Percentiles rank a stretch among this genome's conserved stretches.
phyloP scores from a whole-genome alignment of 2,797 vertebrate species.

The Acestrorhynchus altus region DNA sequence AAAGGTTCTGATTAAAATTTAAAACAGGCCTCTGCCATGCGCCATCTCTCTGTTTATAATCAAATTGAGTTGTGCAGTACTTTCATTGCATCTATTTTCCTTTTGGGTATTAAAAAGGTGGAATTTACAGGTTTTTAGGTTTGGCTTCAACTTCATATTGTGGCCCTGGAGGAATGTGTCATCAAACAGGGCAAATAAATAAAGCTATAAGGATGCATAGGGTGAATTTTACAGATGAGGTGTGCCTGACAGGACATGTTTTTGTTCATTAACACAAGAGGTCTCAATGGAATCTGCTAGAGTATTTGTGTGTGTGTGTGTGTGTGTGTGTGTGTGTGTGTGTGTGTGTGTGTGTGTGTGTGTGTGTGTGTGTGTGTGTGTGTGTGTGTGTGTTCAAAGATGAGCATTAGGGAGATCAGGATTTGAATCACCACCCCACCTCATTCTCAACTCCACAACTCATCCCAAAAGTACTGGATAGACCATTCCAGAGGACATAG shows the following conservation, averaged over 20 bases:
- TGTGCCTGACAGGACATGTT: constrained; percentile 35
- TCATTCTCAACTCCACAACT: no score
- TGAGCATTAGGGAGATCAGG: no score
- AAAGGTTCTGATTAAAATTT: constrained; percentile 82
- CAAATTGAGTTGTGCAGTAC: constrained; percentile 56
- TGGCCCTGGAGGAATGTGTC: constrained; percentile 15
- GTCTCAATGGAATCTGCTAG: constrained; percentile 16
- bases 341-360: no score
- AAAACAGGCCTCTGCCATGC: constrained; percentile 65
- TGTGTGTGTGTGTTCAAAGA: no score
- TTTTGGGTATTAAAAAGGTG: constrained; percentile 18
- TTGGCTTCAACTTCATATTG: constrained; percentile 24
- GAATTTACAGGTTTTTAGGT: constrained; percentile 26
- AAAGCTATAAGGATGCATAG: constrained; percentile 7
- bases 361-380: no score
- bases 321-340: neutral
- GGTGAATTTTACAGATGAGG: constrained; percentile 13
- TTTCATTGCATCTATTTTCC: constrained; percentile 31
- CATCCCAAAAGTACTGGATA: no score
- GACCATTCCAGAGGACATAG: no score
- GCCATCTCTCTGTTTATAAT: constrained; percentile 69
- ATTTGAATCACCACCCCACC: no score
- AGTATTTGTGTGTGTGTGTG: neutral
- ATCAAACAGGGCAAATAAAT: constrained; percentile 21
- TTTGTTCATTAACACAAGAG: constrained; percentile 27